Percentiles rank a stretch among this genome's conserved stretches.
phyloP scores from a whole-genome alignment of 2,888 invertebrate species.

The Epinotia demarniana region DNA sequence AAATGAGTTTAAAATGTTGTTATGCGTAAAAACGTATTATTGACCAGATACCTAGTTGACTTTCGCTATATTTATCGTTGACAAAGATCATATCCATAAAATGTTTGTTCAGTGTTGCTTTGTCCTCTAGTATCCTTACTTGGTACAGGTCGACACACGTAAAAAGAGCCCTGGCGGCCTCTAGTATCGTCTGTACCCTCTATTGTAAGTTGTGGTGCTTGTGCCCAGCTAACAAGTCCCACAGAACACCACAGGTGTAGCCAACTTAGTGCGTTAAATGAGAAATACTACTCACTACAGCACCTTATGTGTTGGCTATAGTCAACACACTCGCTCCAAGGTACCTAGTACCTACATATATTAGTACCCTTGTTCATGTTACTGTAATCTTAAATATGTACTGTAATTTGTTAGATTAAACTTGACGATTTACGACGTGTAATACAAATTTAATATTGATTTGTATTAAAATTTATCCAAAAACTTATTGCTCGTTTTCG shows the following conservation, averaged over 20 bases:
- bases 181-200: too few species aligned
- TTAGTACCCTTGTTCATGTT: constrained; percentile 78
- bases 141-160: too few species aligned
- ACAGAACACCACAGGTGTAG: not conserved
- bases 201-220: constrained; percentile 56
- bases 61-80: constrained; percentile 36
- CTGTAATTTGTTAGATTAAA: constrained; percentile 78
- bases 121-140: constrained; percentile 49
- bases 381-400: constrained; percentile 80
- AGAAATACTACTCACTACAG: not conserved
- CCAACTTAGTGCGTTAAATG: constrained; percentile 7
- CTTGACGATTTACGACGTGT: constrained; percentile 80
- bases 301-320: constrained; percentile 2
- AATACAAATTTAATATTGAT: constrained; percentile 78
- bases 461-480: constrained; percentile 81
- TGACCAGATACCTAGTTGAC: constrained; percentile 31
- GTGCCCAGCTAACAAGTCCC: constrained; percentile 46
- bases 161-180: too few species aligned
- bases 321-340: constrained; percentile 12
- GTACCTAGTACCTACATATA: constrained; percentile 38
- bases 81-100: constrained; percentile 31
- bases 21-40: constrained; percentile 47
- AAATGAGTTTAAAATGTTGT: constrained; percentile 65
- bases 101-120: constrained; percentile 64
- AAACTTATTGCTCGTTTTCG: constrained; percentile 84